Evolutionary conservation across 2,888 invertebrate species (phyloP).

Genomic region (Minunthozetes semirufus): DNA sequence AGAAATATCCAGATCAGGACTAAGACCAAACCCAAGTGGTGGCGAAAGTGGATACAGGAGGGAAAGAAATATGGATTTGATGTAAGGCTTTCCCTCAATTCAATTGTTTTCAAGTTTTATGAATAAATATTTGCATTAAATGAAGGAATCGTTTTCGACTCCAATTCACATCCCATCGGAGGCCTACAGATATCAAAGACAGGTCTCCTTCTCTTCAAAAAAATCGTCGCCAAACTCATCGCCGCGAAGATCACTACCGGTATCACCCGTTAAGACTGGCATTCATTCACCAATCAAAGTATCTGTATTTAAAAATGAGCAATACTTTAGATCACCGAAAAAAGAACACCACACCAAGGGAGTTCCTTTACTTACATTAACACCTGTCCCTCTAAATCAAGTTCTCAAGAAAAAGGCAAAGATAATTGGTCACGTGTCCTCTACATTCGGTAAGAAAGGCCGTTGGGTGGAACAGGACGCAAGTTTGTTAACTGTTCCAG

Average conservation of each 20-base stretch:
- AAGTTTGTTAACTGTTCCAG: background rate
- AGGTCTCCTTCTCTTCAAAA: background rate
- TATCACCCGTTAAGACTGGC: background rate
- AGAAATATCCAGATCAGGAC: conserved; percentile 8
- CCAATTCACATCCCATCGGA: background rate
- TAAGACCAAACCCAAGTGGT: conserved; percentile 5
- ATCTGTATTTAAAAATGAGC: background rate
- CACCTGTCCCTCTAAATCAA: conserved; percentile 3
- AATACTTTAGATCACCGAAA: background rate
- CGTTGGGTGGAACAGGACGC: background rate
- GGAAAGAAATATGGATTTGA: conserved; percentile 1
- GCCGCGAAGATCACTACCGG: background rate
- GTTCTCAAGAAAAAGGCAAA: background rate
- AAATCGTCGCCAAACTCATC: background rate
- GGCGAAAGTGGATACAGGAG: conserved; percentile 4
- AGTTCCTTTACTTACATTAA: background rate
- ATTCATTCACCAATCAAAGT: conserved; percentile 12
- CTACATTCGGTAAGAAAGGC: background rate
- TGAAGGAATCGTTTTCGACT: background rate
- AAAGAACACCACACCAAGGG: background rate
- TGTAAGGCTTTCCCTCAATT: background rate
- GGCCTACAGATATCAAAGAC: background rate
- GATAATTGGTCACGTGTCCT: background rate
- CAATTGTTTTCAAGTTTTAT: background rate
- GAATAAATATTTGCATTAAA: background rate